phyloP scores from a whole-genome alignment of 2,113 vertebrate species.

The Girardinichthys multiradiatus region DNA sequence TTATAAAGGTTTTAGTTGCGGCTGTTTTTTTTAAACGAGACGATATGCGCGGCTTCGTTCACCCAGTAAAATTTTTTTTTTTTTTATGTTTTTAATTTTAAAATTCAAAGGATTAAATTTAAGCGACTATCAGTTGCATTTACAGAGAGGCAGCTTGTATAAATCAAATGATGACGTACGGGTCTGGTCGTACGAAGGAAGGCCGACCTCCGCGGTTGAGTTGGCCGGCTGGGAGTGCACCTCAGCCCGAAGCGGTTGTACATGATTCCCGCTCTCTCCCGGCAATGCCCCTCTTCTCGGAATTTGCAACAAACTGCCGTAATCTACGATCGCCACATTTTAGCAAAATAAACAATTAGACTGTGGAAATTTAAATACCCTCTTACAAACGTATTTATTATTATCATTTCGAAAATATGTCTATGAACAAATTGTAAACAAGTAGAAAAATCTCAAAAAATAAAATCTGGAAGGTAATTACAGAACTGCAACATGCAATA shows the following conservation, averaged over 20 bases:
- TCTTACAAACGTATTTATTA: no score
- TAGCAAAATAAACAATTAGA: background rate
- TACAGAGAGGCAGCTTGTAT: constrained; percentile 17
- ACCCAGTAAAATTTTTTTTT: background rate
- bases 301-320: background rate
- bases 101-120: constrained; percentile 37
- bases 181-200: constrained; percentile 24
- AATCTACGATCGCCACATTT: background rate
- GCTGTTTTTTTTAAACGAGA: background rate
- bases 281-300: background rate
- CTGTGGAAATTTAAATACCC: background rate
- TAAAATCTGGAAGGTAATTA: background rate
- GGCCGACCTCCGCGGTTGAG: constrained; percentile 48
- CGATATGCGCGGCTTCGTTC: background rate
- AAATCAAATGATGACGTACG: constrained; percentile 40
- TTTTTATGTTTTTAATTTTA: background rate
- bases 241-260: constrained; percentile 36
- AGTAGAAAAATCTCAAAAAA: background rate
- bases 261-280: constrained; percentile 1
- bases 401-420: background rate
- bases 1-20: background rate
- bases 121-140: constrained; percentile 33
- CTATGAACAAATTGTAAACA: background rate
- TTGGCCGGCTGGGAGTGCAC: constrained; percentile 63
- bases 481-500: background rate